A percentile compares a stretch with the other conserved stretches of the same genome.
Conservation (phyloP, 2,888 invertebrate genomes). For the Scaeva pyrastri region DNA sequence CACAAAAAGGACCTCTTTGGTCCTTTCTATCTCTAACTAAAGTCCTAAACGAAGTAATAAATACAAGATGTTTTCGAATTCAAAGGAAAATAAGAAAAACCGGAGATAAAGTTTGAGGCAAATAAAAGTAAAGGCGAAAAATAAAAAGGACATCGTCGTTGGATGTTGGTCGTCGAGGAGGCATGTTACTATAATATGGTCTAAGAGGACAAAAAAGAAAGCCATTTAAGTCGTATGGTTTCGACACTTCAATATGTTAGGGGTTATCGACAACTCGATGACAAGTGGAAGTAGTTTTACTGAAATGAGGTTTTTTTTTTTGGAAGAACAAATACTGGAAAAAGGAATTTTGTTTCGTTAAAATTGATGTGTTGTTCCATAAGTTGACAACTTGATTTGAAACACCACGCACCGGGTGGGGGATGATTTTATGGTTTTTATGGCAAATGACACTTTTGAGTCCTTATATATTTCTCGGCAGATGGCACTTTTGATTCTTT, state of each 20-base stretch:
- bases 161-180: no score
- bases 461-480: not conserved
- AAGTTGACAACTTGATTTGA: slow-evolving; percentile 5
- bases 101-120: slow-evolving; percentile 48
- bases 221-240: slow-evolving; percentile 27
- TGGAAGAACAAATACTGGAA: not conserved
- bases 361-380: slow-evolving; percentile 12
- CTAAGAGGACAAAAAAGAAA: not conserved
- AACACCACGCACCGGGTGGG: not conserved
- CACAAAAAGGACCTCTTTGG: not conserved
- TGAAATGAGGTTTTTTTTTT: slow-evolving; percentile 31
- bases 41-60: slow-evolving; percentile 45
- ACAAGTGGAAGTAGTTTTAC: slow-evolving; percentile 51
- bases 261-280: slow-evolving; percentile 57
- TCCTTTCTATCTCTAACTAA: not conserved
- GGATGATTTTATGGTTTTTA: not conserved
- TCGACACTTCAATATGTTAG: slow-evolving; percentile 39
- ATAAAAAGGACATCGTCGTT: slow-evolving; percentile 54
- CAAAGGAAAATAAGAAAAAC: slow-evolving; percentile 23
- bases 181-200: slow-evolving; percentile 28
- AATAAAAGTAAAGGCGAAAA: slow-evolving; percentile 53
- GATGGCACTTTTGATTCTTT: no score
- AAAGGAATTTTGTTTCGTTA: not conserved
- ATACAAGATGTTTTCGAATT: slow-evolving; percentile 64
- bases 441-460: not conserved